phyloP scores from a whole-genome alignment of 2,113 vertebrate genomes.

The Fregata magnificens region DNA sequence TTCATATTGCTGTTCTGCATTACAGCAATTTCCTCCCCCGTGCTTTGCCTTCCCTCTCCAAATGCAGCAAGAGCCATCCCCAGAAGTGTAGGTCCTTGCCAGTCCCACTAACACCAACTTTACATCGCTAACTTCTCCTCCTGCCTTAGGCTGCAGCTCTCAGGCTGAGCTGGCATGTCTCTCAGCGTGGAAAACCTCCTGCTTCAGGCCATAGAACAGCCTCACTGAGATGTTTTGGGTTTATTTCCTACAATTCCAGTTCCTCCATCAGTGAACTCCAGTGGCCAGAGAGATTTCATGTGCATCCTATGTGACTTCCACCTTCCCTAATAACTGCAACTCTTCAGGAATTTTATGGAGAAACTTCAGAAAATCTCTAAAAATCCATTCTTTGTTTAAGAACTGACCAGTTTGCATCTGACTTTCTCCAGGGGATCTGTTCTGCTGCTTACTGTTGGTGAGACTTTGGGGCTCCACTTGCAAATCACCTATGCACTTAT shows the following conservation, averaged over 20 bases:
- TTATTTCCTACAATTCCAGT: background rate
- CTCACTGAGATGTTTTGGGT: background rate
- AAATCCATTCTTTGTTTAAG: background rate
- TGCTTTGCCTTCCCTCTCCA: background rate
- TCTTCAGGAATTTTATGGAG: background rate
- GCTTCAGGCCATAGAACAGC: background rate
- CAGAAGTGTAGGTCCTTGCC: background rate
- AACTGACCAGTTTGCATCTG: background rate
- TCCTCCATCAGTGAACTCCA: background rate
- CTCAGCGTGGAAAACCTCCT: background rate
- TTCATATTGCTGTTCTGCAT: background rate
- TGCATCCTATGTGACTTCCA: background rate
- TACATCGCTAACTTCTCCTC: background rate
- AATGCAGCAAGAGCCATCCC: background rate
- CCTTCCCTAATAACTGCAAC: background rate
- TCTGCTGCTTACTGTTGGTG: background rate
- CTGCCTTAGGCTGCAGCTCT: background rate
- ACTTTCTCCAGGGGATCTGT: background rate
- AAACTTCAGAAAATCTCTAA: background rate
- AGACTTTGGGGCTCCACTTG: background rate
- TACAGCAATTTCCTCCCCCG: background rate
- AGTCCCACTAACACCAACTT: rapidly evolving
- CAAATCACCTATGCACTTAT: background rate
- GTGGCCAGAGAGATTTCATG: background rate
- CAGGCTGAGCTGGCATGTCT: background rate